Evolutionary conservation across 2,888 invertebrate genomes (phyloP).

Genomic region (Bombylius major): DNA sequence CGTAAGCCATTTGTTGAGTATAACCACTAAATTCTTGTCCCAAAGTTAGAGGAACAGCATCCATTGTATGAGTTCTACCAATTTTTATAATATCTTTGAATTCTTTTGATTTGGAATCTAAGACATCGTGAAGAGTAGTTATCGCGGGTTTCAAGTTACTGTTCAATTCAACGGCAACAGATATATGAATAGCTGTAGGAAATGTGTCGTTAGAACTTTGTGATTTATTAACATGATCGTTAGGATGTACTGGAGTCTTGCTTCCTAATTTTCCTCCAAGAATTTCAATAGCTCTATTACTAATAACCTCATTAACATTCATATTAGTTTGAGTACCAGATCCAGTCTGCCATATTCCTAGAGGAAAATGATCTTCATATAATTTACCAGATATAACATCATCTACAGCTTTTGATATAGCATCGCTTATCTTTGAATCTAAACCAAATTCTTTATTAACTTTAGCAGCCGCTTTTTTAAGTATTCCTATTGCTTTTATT

Average conservation of each 20-base stretch:
- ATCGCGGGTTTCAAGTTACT: slow-evolving; percentile 73
- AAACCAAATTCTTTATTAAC: slow-evolving; percentile 90
- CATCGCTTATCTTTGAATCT: slow-evolving; percentile 74
- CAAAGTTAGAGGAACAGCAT: slow-evolving; percentile 88
- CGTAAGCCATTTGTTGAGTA: slow-evolving; percentile 70
- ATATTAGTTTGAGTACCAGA: slow-evolving; percentile 98
- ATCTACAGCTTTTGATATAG: slow-evolving; percentile 83
- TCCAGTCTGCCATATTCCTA: slow-evolving; percentile 99
- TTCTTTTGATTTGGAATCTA: slow-evolving; percentile 64
- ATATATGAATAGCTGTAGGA: slow-evolving; percentile 98
- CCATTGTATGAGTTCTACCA: slow-evolving; percentile 76
- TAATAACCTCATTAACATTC: slow-evolving; percentile 95
- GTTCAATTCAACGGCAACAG: slow-evolving; percentile 81
- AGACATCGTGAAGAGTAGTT: slow-evolving; percentile 53
- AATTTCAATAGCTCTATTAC: slow-evolving; percentile 82
- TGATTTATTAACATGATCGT: slow-evolving; percentile 98
- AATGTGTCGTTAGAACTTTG: slow-evolving; percentile 98
- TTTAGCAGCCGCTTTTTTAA: slow-evolving; percentile 96
- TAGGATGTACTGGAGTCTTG: slow-evolving; percentile 93
- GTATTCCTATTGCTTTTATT: slow-evolving; percentile 85
- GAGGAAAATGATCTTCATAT: slow-evolving; percentile 91
- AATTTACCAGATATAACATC: slow-evolving; percentile 90
- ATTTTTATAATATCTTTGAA: slow-evolving; percentile 91
- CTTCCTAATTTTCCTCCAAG: slow-evolving; percentile 83
- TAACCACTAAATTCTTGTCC: slow-evolving; percentile 98